Percentiles rank a stretch among this genome's conserved stretches.
phyloP scores from a whole-genome alignment of 1,140 invertebrate genomes.

The Drosophila baimaii region DNA sequence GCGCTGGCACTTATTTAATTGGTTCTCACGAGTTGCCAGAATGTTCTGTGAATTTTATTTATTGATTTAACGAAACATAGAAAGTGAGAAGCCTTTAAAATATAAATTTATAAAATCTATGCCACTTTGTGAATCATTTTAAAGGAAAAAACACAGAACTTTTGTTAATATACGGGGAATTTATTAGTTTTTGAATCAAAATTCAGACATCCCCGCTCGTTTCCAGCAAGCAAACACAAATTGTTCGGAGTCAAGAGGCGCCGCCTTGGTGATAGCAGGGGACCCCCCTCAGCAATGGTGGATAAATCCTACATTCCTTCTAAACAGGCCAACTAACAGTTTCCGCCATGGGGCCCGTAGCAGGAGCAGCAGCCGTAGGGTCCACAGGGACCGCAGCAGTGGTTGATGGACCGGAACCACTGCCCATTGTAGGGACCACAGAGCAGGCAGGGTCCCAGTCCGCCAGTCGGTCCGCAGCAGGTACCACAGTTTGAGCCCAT shows the following conservation, averaged over 20 bases:
- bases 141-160: too few species aligned
- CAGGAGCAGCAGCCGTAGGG: constrained; percentile 71
- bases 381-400: constrained; percentile 69
- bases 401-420: constrained; percentile 66
- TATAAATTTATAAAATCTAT: too few species aligned
- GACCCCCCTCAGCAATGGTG: neutral
- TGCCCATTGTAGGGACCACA: constrained; percentile 72
- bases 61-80: too few species aligned
- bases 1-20: too few species aligned
- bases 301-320: constrained; percentile 59
- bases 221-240: constrained; percentile 4
- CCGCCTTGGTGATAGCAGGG: neutral
- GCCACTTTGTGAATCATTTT: too few species aligned
- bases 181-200: constrained; percentile 13
- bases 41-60: too few species aligned
- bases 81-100: too few species aligned
- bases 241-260: neutral
- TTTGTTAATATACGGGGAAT: constrained; percentile 11
- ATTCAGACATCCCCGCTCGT: neutral
- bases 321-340: constrained; percentile 68
- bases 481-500: constrained; percentile 68
- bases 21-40: too few species aligned
- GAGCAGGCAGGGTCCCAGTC: constrained; percentile 63
- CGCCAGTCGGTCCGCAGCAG: constrained; percentile 70
- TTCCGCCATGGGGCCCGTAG: constrained; percentile 65